A percentile compares a stretch with the other conserved stretches of the same genome.
These are phyloP conservation scores for Gambusia affinis DNA, from an alignment of 2,113 vertebrate species.

Conservation along the genomic window DNA sequence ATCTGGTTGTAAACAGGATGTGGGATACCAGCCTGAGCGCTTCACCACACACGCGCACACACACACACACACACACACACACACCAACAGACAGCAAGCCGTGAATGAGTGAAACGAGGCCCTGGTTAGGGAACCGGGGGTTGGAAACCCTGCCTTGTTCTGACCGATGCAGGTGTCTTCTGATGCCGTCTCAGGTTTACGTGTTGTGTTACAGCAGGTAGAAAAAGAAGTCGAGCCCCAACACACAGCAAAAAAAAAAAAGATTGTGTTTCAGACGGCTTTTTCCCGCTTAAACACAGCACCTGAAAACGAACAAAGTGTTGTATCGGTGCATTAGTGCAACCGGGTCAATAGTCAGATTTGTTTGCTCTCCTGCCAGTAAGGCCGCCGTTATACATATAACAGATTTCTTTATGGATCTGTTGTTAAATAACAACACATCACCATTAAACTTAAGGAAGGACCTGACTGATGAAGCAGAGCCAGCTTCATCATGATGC, in stretches of 20 bases:
- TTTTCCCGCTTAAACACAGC: conserved; percentile 30
- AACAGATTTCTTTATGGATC: conserved; percentile 24
- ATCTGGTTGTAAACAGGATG: conserved; percentile 25
- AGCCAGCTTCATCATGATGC: conserved; percentile 16
- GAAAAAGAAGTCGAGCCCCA: conserved; percentile 13
- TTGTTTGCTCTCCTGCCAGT: conserved; percentile 42
- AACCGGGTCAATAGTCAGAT: conserved; percentile 13
- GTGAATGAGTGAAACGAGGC: background rate
- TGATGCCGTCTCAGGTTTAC: conserved; percentile 45
- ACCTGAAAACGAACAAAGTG: conserved; percentile 19
- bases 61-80: background rate
- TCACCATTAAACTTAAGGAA: background rate
- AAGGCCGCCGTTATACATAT: conserved; percentile 13
- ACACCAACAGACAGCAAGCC: conserved; percentile 2
- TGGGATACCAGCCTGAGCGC: background rate
- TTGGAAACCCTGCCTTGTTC: conserved; percentile 14
- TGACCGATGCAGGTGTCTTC: conserved; percentile 21
- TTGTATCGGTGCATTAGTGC: conserved; percentile 27
- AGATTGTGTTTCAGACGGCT: conserved; percentile 52
- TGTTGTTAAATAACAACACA: conserved; percentile 20
- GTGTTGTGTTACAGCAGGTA: conserved; percentile 60
- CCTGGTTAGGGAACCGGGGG: background rate
- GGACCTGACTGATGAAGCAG: conserved; percentile 11
- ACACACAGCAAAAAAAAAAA: background rate
- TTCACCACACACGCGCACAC: background rate